Conservation (phyloP, 1,140 invertebrate species). For the Dermatophagoides farinae region DNA sequence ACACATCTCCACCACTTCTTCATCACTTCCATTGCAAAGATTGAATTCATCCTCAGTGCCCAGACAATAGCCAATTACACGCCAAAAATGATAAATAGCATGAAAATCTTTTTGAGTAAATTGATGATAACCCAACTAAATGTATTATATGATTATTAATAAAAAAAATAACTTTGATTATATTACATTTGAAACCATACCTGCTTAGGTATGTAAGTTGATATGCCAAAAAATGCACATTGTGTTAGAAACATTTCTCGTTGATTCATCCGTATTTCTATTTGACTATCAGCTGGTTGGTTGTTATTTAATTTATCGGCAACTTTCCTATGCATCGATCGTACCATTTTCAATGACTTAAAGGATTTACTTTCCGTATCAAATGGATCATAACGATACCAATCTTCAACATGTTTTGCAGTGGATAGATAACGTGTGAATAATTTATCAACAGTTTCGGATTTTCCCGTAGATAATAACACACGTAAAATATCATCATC, state of each 20-base stretch:
- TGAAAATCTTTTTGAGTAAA: slow-evolving; percentile 37
- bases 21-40: slow-evolving; percentile 30
- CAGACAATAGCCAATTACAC: slow-evolving; percentile 50
- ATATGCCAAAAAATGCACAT: slow-evolving; percentile 48
- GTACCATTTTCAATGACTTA: slow-evolving; percentile 28
- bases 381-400: slow-evolving; percentile 45
- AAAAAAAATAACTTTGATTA: neutral
- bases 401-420: slow-evolving; percentile 44
- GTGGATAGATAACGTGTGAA: slow-evolving; percentile 54
- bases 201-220: slow-evolving; percentile 37
- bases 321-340: slow-evolving; percentile 27
- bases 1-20: slow-evolving; percentile 23
- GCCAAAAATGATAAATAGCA: slow-evolving; percentile 58
- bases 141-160: slow-evolving; percentile 38
- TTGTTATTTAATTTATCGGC: slow-evolving; percentile 28
- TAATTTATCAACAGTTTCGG: slow-evolving; percentile 31
- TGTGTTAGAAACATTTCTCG: slow-evolving; percentile 55
- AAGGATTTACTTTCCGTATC: slow-evolving; percentile 25
- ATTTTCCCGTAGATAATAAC: slow-evolving; percentile 29
- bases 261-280: slow-evolving; percentile 35
- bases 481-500: neutral
- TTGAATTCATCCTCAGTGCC: slow-evolving; percentile 59
- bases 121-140: slow-evolving; percentile 37
- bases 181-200: slow-evolving; percentile 8
- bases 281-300: slow-evolving; percentile 8